These are phyloP conservation scores for Varanus salvator DNA, from an alignment of 2,113 vertebrate genomes.

Conservation along the genomic window DNA sequence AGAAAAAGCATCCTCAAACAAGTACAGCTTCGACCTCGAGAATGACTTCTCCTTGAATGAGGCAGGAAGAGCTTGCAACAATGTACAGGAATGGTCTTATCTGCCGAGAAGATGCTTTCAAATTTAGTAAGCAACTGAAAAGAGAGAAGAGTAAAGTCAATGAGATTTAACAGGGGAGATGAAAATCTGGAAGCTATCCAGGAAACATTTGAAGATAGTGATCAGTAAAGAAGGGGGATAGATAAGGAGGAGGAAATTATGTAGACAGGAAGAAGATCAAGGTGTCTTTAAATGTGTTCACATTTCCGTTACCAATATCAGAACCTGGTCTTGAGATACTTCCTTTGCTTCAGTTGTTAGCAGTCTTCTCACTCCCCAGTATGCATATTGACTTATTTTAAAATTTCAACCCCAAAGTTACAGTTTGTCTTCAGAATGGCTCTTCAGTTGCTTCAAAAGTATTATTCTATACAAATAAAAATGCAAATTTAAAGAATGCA, in stretches of 20 bases:
- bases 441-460: not conserved
- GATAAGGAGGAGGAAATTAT: not conserved
- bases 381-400: not conserved
- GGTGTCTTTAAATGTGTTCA: not conserved
- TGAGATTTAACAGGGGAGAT: not conserved
- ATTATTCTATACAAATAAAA: too few relatives aligned
- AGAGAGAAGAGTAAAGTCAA: not conserved
- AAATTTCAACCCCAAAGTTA: not conserved
- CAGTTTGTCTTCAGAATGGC: not conserved
- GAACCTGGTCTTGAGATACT: not conserved
- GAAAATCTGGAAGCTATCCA: not conserved
- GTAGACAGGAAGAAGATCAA: not conserved
- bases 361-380: not conserved
- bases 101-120: not conserved
- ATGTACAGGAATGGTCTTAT: not conserved
- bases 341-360: not conserved
- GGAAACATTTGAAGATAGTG: not conserved
- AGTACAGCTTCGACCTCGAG: not conserved
- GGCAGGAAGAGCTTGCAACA: not conserved
- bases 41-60: not conserved
- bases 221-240: not conserved
- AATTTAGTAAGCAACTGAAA: not conserved
- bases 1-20: not conserved
- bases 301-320: not conserved
- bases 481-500: too few relatives aligned